Evolutionary conservation across 1,140 invertebrate genomes (phyloP).

Genomic region (Cyclargus thomasi): DNA sequence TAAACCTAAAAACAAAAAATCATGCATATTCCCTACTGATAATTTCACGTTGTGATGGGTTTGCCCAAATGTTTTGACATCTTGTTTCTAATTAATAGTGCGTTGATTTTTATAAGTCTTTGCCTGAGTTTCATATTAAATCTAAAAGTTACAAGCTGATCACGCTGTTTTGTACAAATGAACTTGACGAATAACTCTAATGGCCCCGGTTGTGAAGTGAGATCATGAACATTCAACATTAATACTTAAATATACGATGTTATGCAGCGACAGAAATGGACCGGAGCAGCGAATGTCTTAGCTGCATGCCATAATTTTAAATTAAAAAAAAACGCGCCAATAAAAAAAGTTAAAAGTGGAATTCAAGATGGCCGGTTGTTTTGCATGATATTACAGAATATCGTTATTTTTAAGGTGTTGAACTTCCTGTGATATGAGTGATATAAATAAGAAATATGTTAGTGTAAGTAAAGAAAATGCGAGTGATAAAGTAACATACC

Average conservation of each 20-base stretch:
- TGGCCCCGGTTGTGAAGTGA: conserved; percentile 64
- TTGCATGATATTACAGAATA: not conserved
- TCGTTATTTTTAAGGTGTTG: not conserved
- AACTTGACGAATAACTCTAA: conserved; percentile 40
- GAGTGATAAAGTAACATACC: not conserved
- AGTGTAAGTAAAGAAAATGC: not conserved
- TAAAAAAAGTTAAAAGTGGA: not conserved
- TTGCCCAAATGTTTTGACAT: too few species aligned
- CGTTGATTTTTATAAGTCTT: too few species aligned
- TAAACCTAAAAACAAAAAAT: too few species aligned
- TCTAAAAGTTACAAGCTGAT: not conserved
- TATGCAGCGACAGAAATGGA: conserved; percentile 41
- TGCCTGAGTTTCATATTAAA: too few species aligned
- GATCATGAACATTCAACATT: conserved; percentile 70
- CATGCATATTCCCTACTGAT: too few species aligned
- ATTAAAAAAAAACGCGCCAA: not conserved
- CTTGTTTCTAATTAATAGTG: too few species aligned
- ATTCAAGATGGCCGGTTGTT: not conserved
- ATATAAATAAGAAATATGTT: conserved; percentile 1
- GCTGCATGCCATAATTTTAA: not conserved
- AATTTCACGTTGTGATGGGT: too few species aligned
- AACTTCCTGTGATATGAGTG: not conserved
- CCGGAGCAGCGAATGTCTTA: not conserved
- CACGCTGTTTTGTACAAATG: not conserved
- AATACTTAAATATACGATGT: conserved; percentile 70